Evolutionary conservation across 64 coral and sea anemone genomes (phyloP), one percentile per base, ranked within the genome.

Genomic region (Dendronephthya gigantea): DNA sequence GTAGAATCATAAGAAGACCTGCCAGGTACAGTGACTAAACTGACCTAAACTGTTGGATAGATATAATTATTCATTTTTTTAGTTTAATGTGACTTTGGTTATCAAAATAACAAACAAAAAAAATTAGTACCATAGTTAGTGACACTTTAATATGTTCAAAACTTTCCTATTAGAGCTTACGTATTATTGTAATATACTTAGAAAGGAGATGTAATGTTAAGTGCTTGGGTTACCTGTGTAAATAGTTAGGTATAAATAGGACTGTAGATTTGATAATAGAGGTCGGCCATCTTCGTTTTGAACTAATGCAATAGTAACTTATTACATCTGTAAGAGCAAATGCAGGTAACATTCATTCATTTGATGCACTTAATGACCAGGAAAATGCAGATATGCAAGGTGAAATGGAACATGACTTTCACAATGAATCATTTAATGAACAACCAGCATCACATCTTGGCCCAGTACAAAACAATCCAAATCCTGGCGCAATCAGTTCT

Each of bases 291-390:
- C n/a, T n/a, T n/a, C n/a, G n/a, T n/a, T n/a, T n/a, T n/a, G n/a
- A n/a, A n/a, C n/a, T n/a, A n/a, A n/a, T n/a, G n/a, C n/a, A n/a
- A n/a, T n/a, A n/a, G n/a, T n/a, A n/a, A n/a, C n/a, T n/a, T n/a
- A n/a, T n/a, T n/a, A n/a, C n/a, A n/a, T n/a, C 13, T 56, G 16
- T 86, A 70, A 86, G 85, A 45, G 43, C 59, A 22, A 86, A 86
- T 41, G 4, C 31, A 62, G 56, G 31, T 35, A 82, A 39, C 87
- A 83, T 33, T 89, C n/a, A n/a, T n/a, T n/a, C 87, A 45, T 83
- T 40, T 83, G 87, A 87, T 90, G 2, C 70, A 40, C 37, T 90
- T 9, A 86, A 86, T 90, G 89, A 90, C 31, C 89, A 90, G 85
- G 83, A 86, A 81, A 90, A 90, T 82, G 88, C 62, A 48, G 88